Evolutionary conservation across 2,113 vertebrate species (phyloP), one percentile per base, ranked within the genome.

Genomic region (Apodemus speciosus): DNA sequence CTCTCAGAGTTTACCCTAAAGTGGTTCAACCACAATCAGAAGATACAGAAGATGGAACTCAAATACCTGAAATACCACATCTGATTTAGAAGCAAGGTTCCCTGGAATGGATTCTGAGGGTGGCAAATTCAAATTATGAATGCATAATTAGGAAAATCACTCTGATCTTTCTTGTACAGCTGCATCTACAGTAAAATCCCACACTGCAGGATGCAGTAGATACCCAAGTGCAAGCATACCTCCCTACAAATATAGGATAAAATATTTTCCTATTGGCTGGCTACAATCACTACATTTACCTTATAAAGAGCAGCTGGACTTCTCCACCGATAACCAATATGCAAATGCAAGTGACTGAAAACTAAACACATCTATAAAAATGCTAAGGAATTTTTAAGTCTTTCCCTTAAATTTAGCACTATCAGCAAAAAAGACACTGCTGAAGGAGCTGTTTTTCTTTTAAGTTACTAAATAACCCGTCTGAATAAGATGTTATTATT

Each of bases 361-460:
- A 73, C 18, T 72, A 93, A 91, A 66, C 30, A 51, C 6, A 49
- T 83, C 43, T 92, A 72, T 49, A 90, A 60, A 9, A 94, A 80
- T 85, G 11, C 2, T n/a, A 25, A 73, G 43, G 76, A 88, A 56
- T 35, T 18, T 93, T 75, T 49, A 38, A 51, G 14, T 32, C 64
- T 90, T 85, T 32, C 23, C 56, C n/a, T 90, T 93, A 93, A 93
- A 96, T 81, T 81, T 46, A 89, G 43, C 71, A 95, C 38, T 60
- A 93, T n/a, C 14, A 92, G n/a, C 16, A 95, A 16, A 40, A n/a
- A 92, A 91, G 8, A 3, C 38, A 80, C 46, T 77, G 43, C 18
- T 90, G 83, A 85, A 23, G 58, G 10, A 88, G 43, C 38, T 92
- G 32, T 71, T 80, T 91, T 83, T 84, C 88, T 77, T 87, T 66